phyloP scores from a whole-genome alignment of 2,113 vertebrate genomes.

The Cephalopterus ornatus region DNA sequence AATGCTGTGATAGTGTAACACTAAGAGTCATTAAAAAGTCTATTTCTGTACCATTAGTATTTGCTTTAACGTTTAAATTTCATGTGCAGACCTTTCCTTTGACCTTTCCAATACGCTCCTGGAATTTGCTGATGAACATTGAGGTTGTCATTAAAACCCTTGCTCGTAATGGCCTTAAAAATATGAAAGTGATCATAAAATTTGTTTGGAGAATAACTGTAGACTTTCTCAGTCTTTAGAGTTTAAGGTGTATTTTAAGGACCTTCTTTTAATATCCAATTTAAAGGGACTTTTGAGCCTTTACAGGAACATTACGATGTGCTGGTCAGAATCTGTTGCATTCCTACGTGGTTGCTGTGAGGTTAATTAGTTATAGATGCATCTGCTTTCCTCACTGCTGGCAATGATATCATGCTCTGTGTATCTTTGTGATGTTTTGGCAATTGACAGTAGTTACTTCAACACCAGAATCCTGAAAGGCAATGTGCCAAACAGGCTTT shows the following conservation, averaged over 20 bases:
- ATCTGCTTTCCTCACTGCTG: neutral
- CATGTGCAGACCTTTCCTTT: too few species aligned
- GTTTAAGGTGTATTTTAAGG: neutral
- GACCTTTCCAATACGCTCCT: conserved; percentile 1
- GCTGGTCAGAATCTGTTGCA: neutral
- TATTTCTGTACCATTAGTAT: neutral
- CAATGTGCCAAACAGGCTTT: neutral
- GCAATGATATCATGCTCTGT: neutral
- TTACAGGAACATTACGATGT: neutral
- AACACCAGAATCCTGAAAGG: neutral
- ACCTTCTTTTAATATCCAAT: neutral
- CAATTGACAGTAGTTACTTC: neutral
- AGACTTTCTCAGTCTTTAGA: neutral
- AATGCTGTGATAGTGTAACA: neutral
- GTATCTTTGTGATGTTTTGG: neutral
- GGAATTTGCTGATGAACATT: conserved; percentile 36
- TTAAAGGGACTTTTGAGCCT: neutral
- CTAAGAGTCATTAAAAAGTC: neutral
- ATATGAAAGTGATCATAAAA: neutral
- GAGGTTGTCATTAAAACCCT: neutral
- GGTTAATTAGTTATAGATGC: neutral
- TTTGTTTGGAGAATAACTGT: neutral
- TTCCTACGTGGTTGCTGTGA: neutral
- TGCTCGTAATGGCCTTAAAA: conserved; percentile 18
- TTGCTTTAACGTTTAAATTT: conserved; percentile 8